Evolutionary conservation across 1,140 invertebrate species (phyloP).

Genomic region (Hyles vespertilio): DNA sequence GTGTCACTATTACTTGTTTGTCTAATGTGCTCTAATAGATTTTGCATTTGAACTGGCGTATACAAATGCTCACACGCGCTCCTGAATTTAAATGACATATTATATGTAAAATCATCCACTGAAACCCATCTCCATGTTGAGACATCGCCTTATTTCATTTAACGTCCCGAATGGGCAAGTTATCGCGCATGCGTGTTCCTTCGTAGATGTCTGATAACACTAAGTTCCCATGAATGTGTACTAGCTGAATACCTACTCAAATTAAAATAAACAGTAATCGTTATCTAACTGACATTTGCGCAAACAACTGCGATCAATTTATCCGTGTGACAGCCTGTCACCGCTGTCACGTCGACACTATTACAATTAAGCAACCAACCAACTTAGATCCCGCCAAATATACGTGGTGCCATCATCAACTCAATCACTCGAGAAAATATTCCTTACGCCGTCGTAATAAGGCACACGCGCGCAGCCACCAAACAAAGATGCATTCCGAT

Average conservation of each 20-base stretch:
- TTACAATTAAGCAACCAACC: constrained; percentile 73
- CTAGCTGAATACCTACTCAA: constrained; percentile 36
- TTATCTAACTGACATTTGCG: constrained; percentile 66
- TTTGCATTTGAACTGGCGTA: no score
- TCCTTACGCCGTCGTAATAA: constrained; percentile 37
- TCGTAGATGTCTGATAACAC: constrained; percentile 21
- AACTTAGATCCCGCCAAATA: constrained; percentile 50
- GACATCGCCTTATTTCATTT: no score
- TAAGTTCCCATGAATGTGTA: constrained; percentile 32
- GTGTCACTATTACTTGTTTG: constrained; percentile 35
- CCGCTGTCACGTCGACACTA: constrained; percentile 65
- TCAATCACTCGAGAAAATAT: constrained; percentile 29
- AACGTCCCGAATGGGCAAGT: no score
- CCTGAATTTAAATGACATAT: no score
- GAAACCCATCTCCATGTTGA: no score
- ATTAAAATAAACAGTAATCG: constrained; percentile 67
- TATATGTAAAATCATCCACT: no score
- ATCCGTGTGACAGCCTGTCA: constrained; percentile 68
- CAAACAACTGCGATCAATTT: constrained; percentile 72
- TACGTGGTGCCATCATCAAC: constrained; percentile 20
- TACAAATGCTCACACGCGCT: no score
- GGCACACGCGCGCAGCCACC: constrained; percentile 20
- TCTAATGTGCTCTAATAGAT: no score
- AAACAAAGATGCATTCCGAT: constrained; percentile 19
- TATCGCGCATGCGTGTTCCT: no score